Evolutionary conservation across 92 coral and sea anemone genomes (phyloP).

Genomic region (Blastomussa wellsi): DNA sequence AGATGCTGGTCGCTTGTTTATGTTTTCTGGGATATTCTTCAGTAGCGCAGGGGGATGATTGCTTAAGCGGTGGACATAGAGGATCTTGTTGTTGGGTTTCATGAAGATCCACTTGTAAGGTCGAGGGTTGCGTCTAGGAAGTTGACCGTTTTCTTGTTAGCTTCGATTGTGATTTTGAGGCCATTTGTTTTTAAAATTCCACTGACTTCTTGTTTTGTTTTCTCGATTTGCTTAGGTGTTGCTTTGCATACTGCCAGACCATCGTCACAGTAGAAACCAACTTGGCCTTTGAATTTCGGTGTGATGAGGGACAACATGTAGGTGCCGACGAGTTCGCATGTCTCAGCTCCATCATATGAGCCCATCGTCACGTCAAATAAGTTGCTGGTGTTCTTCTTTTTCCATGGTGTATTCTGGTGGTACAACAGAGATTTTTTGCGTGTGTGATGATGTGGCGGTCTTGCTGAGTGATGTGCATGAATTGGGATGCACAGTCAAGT

Average conservation of each 20-base stretch:
- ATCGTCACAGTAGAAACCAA: too few relatives aligned
- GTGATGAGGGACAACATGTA: not conserved
- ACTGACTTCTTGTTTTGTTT: too few relatives aligned
- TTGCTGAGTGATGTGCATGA: not conserved
- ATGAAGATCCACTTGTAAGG: not conserved
- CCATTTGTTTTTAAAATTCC: not conserved
- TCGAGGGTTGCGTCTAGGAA: not conserved
- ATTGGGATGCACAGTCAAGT: constrained; percentile 6
- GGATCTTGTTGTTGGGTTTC: not conserved
- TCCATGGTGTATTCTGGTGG: too few relatives aligned
- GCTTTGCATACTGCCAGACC: too few relatives aligned
- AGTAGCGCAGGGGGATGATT: not conserved
- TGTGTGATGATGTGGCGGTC: not conserved
- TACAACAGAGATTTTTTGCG: too few relatives aligned
- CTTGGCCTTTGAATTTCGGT: too few relatives aligned
- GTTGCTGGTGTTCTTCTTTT: not conserved
- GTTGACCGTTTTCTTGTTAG: not conserved
- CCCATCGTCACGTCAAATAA: too few relatives aligned
- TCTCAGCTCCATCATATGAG: too few relatives aligned
- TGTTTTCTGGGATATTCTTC: not conserved
- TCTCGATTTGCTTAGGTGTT: too few relatives aligned
- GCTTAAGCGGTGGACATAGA: not conserved
- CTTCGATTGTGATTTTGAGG: not conserved
- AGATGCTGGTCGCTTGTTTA: not conserved
- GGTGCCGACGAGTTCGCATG: too few relatives aligned